Base-by-base conservation (phyloP, 2,113 vertebrate genomes). In the Crotophaga sulcirostris region DNA sequence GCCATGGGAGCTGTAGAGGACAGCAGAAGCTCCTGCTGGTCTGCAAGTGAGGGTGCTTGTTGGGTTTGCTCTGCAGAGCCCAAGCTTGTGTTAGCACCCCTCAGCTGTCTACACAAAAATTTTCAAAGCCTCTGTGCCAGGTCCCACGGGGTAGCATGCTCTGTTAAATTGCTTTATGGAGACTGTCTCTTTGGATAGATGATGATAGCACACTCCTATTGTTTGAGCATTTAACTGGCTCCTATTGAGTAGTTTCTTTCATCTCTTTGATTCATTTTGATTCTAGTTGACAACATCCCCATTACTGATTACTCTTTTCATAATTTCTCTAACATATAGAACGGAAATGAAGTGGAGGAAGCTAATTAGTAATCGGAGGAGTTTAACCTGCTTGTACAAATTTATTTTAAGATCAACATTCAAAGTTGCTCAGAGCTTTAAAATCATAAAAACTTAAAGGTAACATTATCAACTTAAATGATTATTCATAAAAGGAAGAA, bases 231-330 rank as follows among this genome's bases (percentile, higher is more conserved):
- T 98, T 97, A 98, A 96, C 97, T 97, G 95, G 94, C 60, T 93
- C 78, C 89, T 98, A 98, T 98, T 97, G 98, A 98, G 94, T 90
- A 96, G 95, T 96, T 98, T 91, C 90, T 92, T 93, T 98, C 96
- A 34, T 97, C 96, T 94, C 81, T 96, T 98, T 98, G 98, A 98
- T 98, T 98, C 96, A 98, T 98, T 98, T 97, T 95, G 96, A 95
- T 98, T 97, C 94, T 95, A 97, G 83, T 96, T 98, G 97, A 98
- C 97, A 97, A 90, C 90, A 20, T 97, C 93, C 91, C 87, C 76
- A 92, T 97, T 98, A 97, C 97, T 94, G 93, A 95, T 89, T 94
- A 92, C 94, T 98, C 97, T 96, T 97, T 97, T 96, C 83, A 96
- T 97, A 97, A 97, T 98, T 97, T 97, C 96, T 98, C 97, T 98